Base-by-base conservation (phyloP, 2,888 invertebrate species). In the Lochmaea capreae region DNA sequence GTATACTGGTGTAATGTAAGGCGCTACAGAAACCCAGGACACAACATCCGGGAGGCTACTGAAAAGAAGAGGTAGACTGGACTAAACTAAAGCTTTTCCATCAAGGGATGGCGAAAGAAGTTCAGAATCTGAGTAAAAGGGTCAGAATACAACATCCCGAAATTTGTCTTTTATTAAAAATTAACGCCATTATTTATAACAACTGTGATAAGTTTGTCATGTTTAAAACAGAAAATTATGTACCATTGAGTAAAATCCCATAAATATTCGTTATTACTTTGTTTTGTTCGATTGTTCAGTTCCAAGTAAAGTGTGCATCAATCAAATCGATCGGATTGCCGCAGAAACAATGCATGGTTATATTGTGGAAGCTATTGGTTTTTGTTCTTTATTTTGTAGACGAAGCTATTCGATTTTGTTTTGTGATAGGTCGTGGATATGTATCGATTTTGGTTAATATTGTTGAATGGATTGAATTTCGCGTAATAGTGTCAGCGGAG, bases 251-350 rank as follows among this genome's bases (percentile, higher is more conserved):
- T 26, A 9, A 58, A 22, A 3, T 33, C 10, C 26, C 58, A 74
- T 74, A 74, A 74, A 74, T 74, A 57, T 74, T 62, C 67, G 67
- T 74, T 74, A 74, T 74, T 70, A 74, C 74, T 26, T n/a, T 59
- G 71, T 71, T 74, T 74, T 74, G 74, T 74, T 71, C 58, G 43
- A 63, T 63, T 46, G 63, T 8, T 39, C 33, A 39, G 33, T 22
- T 65, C 65, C 59, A n/a, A 59, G 33, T 33, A n/a, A 59, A 59
- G 70, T 70, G 67, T 61, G 61, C 68, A 67, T 68, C 72, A 54
- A 63, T 72, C 68, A 71, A 33, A 71, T 33, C 59, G 33, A 54
- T 72, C 57, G 68, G 26, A 43, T 39, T 63, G 11, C 18, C 46
- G 67, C 65, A 58, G 52, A 71, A 71, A 71, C 66, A 66, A 66